These are phyloP conservation scores for Melieria crassipennis DNA, from an alignment of 2,888 invertebrate species.

Conservation along the genomic window DNA sequence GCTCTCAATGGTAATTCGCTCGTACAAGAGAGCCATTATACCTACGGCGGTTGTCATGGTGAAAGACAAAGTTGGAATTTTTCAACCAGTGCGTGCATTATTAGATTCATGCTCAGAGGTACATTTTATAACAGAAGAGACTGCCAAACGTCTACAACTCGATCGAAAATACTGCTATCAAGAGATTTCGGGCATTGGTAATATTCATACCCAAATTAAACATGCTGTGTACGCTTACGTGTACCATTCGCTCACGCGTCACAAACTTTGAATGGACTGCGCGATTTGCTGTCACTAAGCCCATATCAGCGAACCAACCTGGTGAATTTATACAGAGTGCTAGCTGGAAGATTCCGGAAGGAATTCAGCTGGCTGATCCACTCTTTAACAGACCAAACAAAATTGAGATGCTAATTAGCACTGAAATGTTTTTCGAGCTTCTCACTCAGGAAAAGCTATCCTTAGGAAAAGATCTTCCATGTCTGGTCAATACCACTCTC, in stretches of 20 bases:
- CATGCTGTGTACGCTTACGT: slow-evolving; percentile 18
- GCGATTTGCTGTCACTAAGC: slow-evolving; percentile 30
- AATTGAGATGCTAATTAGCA: slow-evolving; percentile 29
- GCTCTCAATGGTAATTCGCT: neutral
- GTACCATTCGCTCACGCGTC: slow-evolving; percentile 33
- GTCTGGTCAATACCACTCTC: slow-evolving; percentile 27
- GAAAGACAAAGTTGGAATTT: slow-evolving; percentile 13
- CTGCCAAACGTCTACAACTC: slow-evolving; percentile 33
- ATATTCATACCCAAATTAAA: slow-evolving; percentile 28
- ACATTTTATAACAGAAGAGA: slow-evolving; percentile 33
- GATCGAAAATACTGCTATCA: slow-evolving; percentile 16
- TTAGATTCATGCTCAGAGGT: slow-evolving; percentile 30
- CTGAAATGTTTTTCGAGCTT: slow-evolving; percentile 36
- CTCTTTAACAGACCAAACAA: slow-evolving; percentile 26
- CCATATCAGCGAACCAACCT: slow-evolving; percentile 33
- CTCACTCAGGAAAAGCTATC: slow-evolving; percentile 28
- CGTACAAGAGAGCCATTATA: slow-evolving; percentile 9
- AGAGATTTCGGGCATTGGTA: slow-evolving; percentile 34
- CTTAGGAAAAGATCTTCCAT: slow-evolving; percentile 27
- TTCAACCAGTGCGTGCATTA: slow-evolving; percentile 30
- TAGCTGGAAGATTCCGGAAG: slow-evolving; percentile 21
- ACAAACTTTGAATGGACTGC: slow-evolving; percentile 31
- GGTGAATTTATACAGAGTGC: slow-evolving; percentile 13
- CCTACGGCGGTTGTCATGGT: slow-evolving; percentile 26
- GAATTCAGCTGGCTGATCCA: slow-evolving; percentile 29